A percentile compares a stretch with the other conserved stretches of the same genome.
phyloP scores from a whole-genome alignment of 2,888 invertebrate genomes.

The Gibbula magus region DNA sequence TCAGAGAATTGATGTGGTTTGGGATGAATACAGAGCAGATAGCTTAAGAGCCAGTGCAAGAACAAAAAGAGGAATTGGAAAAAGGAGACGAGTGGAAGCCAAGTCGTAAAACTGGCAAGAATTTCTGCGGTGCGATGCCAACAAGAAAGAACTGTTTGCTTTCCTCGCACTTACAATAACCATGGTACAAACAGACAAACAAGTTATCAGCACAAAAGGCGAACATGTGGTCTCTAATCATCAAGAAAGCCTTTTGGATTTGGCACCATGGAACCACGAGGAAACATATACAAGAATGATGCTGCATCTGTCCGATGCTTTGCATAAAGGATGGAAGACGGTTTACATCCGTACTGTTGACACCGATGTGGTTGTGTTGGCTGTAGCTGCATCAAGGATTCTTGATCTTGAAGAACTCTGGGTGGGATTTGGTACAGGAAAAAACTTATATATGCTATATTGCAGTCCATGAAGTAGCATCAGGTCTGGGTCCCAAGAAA shows the following conservation, averaged over 20 bases:
- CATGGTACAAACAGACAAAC: too few species aligned
- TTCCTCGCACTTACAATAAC: too few species aligned
- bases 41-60: background rate
- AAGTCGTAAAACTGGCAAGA: background rate
- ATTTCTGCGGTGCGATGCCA: background rate
- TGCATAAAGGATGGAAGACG: background rate
- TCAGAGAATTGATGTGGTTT: background rate
- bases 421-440: constrained; percentile 26
- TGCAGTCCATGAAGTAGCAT: too few species aligned
- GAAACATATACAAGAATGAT: constrained; percentile 36
- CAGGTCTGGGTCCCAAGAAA: too few species aligned
- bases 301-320: constrained; percentile 31
- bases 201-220: too few species aligned
- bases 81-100: background rate
- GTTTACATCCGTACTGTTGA: constrained; percentile 28
- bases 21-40: constrained; percentile 3
- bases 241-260: background rate
- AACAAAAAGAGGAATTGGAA: background rate
- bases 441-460: too few species aligned
- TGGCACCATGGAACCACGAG: constrained; percentile 36
- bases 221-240: too few species aligned
- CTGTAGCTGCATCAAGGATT: background rate
- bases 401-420: background rate
- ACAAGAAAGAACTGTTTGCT: background rate
- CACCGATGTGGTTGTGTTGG: constrained; percentile 34